Conservation (phyloP, 1,140 invertebrate genomes). For the Papilio glaucus region DNA sequence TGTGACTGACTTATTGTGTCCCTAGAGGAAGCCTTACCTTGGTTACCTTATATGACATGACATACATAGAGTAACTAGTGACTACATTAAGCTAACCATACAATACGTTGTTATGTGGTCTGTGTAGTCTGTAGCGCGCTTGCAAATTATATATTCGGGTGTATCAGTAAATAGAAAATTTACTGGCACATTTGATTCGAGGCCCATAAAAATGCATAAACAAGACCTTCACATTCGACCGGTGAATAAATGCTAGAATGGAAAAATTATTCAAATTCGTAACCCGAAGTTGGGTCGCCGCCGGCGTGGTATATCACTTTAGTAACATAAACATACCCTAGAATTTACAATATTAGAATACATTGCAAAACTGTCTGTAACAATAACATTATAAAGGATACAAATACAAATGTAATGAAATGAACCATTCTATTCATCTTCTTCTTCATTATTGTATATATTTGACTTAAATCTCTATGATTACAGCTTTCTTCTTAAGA, state of each 20-base stretch:
- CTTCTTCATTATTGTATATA: no score
- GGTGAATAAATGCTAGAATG: conserved; percentile 30
- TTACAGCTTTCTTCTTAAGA: no score
- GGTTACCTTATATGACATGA: no score
- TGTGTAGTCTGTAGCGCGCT: neutral
- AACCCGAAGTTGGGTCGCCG: conserved; percentile 6
- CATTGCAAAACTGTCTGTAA: neutral
- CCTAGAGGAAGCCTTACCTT: no score
- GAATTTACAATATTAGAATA: conserved; percentile 14
- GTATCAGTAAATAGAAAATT: conserved; percentile 3
- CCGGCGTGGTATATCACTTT: neutral
- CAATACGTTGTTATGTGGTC: no score
- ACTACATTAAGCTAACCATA: no score
- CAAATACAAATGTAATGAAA: neutral
- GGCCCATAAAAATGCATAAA: conserved; percentile 28
- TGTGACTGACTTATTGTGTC: no score
- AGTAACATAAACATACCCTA: neutral
- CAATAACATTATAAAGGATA: neutral
- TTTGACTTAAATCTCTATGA: no score
- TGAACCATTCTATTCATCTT: neutral
- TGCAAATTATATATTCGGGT: neutral
- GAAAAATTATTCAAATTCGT: conserved; percentile 39
- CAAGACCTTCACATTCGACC: conserved; percentile 27
- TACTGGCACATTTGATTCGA: neutral
- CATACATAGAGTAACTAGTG: no score